Evolutionary conservation across 1,140 invertebrate genomes (phyloP), one percentile per base, ranked within the genome.

Genomic region (Drosophila baimaii): DNA sequence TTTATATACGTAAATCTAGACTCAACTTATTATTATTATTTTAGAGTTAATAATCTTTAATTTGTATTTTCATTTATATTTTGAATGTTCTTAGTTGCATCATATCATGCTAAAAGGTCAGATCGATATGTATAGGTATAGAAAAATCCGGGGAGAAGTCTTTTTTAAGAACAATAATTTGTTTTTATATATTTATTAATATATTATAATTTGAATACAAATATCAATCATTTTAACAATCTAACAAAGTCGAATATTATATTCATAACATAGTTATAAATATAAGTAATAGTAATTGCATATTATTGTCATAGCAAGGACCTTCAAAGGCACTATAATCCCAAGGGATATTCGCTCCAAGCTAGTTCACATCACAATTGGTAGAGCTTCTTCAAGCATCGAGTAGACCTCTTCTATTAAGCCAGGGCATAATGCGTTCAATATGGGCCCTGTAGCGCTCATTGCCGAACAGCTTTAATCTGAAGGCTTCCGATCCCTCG

Each of bases 341-440:
- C 12, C 7, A 12, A n/a, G n/a, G n/a, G n/a, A n/a, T n/a, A n/a
- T n/a, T n/a, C n/a, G n/a, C n/a, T n/a, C n/a, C n/a, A n/a, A n/a
- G 3, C 6, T 23, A 10, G 23, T 12, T 21, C 0, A 3, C 19
- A 39, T 29, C 25, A 58, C 23, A 17, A 19, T 21, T 21, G 3
- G 21, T 2, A 4, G 5, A 63, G 4, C 5, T 10, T 8, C 3
- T 39, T 63, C 12, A 63, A 15, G 61, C 33, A 5, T 81, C 78
- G 6, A 80, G 56, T 1, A 80, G 56, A 5, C 78, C 79, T 19
- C 79, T 74, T 12, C 41, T 62, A 23, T 81, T 81, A 0, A 76
- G 51, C 78, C 78, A 81, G 7, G 78, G 78, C 72, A 81, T 44
- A 17, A 81, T 33, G 8, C 51, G 58, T 10, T 81, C 61, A 29